These are phyloP conservation scores for Parauchenoglanis ngamensis DNA, from an alignment of 2,797 vertebrate genomes.

Conservation along the genomic window DNA sequence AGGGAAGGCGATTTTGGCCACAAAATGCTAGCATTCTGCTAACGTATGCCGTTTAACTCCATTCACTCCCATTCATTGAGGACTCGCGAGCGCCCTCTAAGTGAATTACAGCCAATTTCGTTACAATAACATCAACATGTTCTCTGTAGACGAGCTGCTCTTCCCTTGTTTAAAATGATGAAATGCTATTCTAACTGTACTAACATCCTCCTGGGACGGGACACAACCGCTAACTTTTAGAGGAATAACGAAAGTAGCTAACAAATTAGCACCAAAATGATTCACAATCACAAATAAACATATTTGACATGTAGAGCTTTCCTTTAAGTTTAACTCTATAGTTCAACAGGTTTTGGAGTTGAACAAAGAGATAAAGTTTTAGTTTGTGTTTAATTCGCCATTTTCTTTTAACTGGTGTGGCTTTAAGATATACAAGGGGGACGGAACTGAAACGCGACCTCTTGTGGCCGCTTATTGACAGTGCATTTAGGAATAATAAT, in stretches of 20 bases:
- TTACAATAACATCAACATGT: too few species aligned
- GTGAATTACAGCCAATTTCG: too few species aligned
- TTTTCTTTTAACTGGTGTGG: too few species aligned
- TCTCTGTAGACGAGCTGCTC: too few species aligned
- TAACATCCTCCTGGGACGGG: neutral
- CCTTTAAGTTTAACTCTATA: neutral
- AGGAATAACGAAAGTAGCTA: neutral
- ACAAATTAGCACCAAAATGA: neutral
- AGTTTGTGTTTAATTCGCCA: neutral
- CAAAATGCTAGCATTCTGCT: too few species aligned
- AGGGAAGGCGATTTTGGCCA: too few species aligned
- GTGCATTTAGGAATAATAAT: neutral
- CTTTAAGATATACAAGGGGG: neutral
- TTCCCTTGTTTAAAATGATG: neutral
- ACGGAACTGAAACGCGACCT: neutral
- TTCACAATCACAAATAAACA: neutral
- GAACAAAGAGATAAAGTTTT: neutral
- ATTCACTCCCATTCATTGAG: too few species aligned
- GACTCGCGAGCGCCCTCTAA: too few species aligned
- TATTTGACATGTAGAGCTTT: neutral
- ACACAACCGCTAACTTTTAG: neutral
- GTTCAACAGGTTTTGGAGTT: neutral
- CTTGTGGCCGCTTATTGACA: neutral
- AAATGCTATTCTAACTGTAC: neutral
- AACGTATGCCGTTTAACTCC: too few species aligned